Evolutionary conservation across 2,113 vertebrate species (phyloP).

Genomic region (Siniperca chuatsi): DNA sequence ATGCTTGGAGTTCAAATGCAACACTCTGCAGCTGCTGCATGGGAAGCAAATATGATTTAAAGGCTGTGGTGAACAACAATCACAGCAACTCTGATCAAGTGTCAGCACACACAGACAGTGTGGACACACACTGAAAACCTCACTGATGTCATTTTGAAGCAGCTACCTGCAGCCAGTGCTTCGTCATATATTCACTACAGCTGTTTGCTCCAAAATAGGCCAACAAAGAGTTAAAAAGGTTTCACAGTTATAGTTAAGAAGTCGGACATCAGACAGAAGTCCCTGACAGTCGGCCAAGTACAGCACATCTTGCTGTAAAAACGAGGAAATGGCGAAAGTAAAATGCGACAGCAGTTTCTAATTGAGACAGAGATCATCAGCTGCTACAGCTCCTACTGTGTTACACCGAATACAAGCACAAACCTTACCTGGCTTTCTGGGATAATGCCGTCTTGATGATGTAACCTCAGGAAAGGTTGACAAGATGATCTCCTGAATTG

Average conservation of each 20-base stretch:
- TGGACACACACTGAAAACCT: not conserved
- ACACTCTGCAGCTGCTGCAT: slow-evolving; percentile 40
- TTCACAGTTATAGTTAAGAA: not conserved
- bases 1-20: slow-evolving; percentile 27
- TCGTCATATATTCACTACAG: not conserved
- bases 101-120: slow-evolving; percentile 2
- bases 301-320: not conserved
- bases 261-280: not conserved
- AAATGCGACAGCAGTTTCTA: slow-evolving; percentile 8
- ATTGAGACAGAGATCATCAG: not conserved
- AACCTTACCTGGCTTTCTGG: slow-evolving; percentile 72
- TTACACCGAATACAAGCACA: not conserved
- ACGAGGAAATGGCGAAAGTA: slow-evolving; percentile 24
- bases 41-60: not conserved
- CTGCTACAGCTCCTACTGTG: not conserved
- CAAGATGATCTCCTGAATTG: slow-evolving; percentile 77
- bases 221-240: not conserved
- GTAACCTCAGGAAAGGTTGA: slow-evolving; percentile 55
- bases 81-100: slow-evolving; percentile 25
- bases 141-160: not conserved
- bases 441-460: slow-evolving; percentile 71
- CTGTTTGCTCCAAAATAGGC: not conserved
- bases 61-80: slow-evolving; percentile 17
- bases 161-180: slow-evolving; percentile 34
- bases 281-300: not conserved